Base-by-base conservation (phyloP, 2,888 invertebrate species). In the Nebria salina region DNA sequence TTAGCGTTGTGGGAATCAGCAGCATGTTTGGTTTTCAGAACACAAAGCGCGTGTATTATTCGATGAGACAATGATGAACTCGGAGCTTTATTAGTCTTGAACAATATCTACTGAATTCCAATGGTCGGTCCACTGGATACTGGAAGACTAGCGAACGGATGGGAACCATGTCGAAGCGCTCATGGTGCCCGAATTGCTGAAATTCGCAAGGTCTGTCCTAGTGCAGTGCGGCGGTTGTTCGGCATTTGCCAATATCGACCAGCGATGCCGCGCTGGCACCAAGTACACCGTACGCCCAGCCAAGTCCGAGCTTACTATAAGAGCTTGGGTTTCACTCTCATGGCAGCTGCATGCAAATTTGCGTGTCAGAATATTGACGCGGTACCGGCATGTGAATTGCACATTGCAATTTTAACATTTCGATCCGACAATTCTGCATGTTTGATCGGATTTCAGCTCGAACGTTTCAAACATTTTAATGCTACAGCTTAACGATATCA, bases 81-180 rank as follows among this genome's bases (percentile, higher is more conserved):
- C 70, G 64, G n/a, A 68, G 75, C 80, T 80, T 75, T 80, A 80
- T 72, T 79, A 70, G 70, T 70, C 70, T 70, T 70, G 74, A 75
- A 79, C 79, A 79, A 79, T 79, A 78, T 79, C 74, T 75, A 65
- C 42, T 68, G 79, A 74, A 79, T 79, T 79, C 79, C 75, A 68
- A 75, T 79, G 68, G 75, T 75, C 79, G 66, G 13, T 34, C 25
- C 26, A 9, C 11, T 34, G 70, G 70, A 70, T 70, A 70, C 70
- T 70, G 26, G 70, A 20, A 11, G 25, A 20, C 20, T 20, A 20
- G 20, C 20, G 20, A 11, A 26, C 26, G 13, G 70, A 26, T 25
- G 11, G 34, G 70, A 34, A 11, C 25, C 11, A 11, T 25, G n/a
- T 25, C 9, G 70, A 70, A 70, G 11, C 70, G 8, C 25, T 20